Percentiles rank a stretch among this genome's conserved stretches.
Conservation (phyloP, 2,797 vertebrate genomes). For the Chaenodraco wilsoni region DNA sequence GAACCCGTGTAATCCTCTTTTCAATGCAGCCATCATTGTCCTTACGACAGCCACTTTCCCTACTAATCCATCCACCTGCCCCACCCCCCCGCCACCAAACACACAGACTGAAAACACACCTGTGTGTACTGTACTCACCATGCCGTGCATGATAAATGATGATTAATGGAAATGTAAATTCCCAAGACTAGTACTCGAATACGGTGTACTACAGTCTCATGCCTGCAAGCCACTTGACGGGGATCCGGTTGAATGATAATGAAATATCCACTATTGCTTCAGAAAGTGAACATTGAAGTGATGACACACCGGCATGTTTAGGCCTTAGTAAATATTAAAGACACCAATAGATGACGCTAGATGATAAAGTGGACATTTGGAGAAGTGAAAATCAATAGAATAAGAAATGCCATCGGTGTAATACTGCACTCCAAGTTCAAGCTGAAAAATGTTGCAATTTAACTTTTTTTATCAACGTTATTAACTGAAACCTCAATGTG, state of each 20-base stretch:
- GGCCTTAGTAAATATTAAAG: not conserved
- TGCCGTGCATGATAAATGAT: not conserved
- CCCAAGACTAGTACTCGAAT: not conserved
- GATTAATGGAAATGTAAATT: not conserved
- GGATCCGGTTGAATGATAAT: slow-evolving; percentile 6
- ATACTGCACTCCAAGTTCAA: slow-evolving; percentile 3
- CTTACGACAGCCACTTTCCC: slow-evolving; percentile 68
- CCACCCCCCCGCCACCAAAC: not conserved
- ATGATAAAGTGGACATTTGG: slow-evolving; percentile 4
- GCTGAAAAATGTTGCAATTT: slow-evolving; percentile 3
- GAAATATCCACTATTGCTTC: not conserved
- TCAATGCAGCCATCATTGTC: slow-evolving; percentile 77
- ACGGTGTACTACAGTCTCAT: too few species aligned
- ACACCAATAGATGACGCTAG: not conserved
- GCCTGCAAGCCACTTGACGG: not conserved
- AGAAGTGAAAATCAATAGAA: slow-evolving; percentile 27
- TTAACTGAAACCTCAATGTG: not conserved
- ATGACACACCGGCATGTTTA: not conserved
- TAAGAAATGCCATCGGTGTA: slow-evolving; percentile 10
- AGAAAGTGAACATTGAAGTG: not conserved
- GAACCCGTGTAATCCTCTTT: slow-evolving; percentile 83
- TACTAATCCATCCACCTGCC: slow-evolving; percentile 66
- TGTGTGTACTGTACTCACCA: not conserved
- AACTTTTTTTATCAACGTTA: slow-evolving; percentile 8
- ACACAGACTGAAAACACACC: slow-evolving; percentile 10